These are phyloP conservation scores for Pseudocheirus occidentalis DNA, from an alignment of 2,797 vertebrate genomes.

Conservation along the genomic window DNA sequence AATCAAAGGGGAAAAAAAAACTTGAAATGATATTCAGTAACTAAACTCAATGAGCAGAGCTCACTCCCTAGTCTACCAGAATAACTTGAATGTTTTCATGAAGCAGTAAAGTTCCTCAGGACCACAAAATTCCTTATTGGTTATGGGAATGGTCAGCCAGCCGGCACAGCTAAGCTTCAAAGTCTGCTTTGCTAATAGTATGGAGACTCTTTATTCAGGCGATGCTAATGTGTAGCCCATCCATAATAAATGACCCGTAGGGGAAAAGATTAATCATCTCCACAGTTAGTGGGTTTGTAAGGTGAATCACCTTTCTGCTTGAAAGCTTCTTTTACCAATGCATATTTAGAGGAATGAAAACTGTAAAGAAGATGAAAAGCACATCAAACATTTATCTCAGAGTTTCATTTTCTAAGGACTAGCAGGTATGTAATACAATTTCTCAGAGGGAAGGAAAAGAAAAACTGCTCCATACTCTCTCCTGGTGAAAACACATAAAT, in stretches of 20 bases:
- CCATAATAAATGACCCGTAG: conserved; percentile 76
- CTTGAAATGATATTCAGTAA: conserved; percentile 42
- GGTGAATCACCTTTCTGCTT: conserved; percentile 72
- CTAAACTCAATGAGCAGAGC: conserved; percentile 31
- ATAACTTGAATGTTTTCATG: conserved; percentile 56
- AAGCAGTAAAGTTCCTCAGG: conserved; percentile 49
- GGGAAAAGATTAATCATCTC: conserved; percentile 78
- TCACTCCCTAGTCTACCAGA: conserved; percentile 17
- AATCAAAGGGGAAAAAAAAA: neutral
- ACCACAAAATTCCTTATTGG: conserved; percentile 68
- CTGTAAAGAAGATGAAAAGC: conserved; percentile 62
- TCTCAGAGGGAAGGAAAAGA: conserved; percentile 20
- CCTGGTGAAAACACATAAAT: neutral
- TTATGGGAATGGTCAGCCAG: conserved; percentile 65
- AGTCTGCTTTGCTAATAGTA: conserved; percentile 70
- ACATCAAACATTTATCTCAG: conserved; percentile 70
- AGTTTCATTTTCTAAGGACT: conserved; percentile 65
- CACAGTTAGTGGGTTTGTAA: conserved; percentile 74
- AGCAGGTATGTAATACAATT: conserved; percentile 50
- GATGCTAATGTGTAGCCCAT: conserved; percentile 52
- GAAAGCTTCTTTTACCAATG: conserved; percentile 62
- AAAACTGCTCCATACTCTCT: conserved; percentile 1
- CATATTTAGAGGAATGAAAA: conserved; percentile 62
- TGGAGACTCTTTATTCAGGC: conserved; percentile 8
- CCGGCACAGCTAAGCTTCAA: conserved; percentile 79